Base-by-base conservation (phyloP, 1,140 invertebrate species). In the Dendroctonus ponderosae region DNA sequence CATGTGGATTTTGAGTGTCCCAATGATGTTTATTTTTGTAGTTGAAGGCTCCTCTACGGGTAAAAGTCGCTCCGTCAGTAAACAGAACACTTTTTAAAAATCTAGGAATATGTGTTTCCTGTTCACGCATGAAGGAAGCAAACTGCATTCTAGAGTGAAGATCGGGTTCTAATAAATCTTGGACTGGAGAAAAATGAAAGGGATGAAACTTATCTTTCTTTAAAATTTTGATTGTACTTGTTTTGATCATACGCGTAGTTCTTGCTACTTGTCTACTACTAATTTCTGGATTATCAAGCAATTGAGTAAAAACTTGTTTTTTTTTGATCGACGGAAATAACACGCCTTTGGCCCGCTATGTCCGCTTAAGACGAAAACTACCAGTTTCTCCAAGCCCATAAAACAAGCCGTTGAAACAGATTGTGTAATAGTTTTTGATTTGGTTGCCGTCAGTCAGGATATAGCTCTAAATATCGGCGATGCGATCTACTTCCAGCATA, bases 261-360 rank as follows among this genome's bases (percentile, higher is more conserved):
- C 11, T 15, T 14, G 4, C 11, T 12, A 52, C 37, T 5, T 8
- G 15, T 52, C 7, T 52, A 12, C 11, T 5, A 3, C 50, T 52
- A 3, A 52, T 52, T 52, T 52, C 9, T n/a, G 50, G 50, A 52
- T 52, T 52, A 14, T 52, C 50, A 5, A 26, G n/a, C 4, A 52
- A 5, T 5, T 7, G 50, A 15, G 15, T 52, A 2, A 52, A 7
- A 26, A 52, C 37, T 52, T 52, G n/a, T 52, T 52, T 15, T n/a
- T 52, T 52, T n/a, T 44, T 44, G 43, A n/a, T 44, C n/a, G 7
- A 44, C 43, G 7, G n/a, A 7, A 44, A 44, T 44, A n/a, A 7
- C n/a, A 44, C n/a, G n/a, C 7, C n/a, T 44, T 7, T n/a, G 43
- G 7, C 43, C n/a, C 43, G n/a, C n/a, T 44, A 44, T 7, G 7